Evolutionary conservation across 2,113 vertebrate genomes (phyloP).

Genomic region (Erinaceus europaeus): DNA sequence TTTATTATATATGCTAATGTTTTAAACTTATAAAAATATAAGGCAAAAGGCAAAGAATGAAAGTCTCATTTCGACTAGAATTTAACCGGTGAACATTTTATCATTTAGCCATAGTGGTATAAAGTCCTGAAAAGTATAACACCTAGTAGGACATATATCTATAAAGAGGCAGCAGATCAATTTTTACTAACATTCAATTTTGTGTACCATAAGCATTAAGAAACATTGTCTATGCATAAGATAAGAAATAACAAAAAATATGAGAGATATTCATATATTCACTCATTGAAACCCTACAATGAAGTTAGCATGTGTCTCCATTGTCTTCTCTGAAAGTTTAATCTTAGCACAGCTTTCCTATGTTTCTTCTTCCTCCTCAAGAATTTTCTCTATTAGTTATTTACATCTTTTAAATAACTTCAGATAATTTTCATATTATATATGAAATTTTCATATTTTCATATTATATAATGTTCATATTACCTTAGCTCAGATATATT

Average conservation of each 20-base stretch:
- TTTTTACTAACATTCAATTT: too few species aligned
- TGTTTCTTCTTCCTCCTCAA: slow-evolving; percentile 25
- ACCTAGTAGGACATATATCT: too few species aligned
- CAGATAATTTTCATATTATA: slow-evolving; percentile 40
- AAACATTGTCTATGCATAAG: too few species aligned
- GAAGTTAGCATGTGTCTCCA: not conserved
- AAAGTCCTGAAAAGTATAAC: too few species aligned
- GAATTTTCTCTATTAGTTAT: slow-evolving; percentile 52
- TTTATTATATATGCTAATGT: not conserved
- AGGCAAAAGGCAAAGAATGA: too few species aligned
- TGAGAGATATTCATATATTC: not conserved
- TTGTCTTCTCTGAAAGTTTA: not conserved
- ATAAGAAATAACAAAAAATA: too few species aligned
- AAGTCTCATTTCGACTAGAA: too few species aligned
- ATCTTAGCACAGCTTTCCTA: not conserved
- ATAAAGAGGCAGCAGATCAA: too few species aligned
- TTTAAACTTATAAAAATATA: not conserved
- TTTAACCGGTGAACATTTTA: too few species aligned
- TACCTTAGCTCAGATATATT: slow-evolving; percentile 23
- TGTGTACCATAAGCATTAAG: too few species aligned
- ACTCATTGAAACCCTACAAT: not conserved
- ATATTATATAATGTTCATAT: slow-evolving; percentile 47
- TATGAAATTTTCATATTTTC: too few species aligned
- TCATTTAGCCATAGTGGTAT: too few species aligned
- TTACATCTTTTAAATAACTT: slow-evolving; percentile 60